These are phyloP conservation scores for Chelonus insularis DNA, from an alignment of 1,140 invertebrate genomes.

Conservation along the genomic window DNA sequence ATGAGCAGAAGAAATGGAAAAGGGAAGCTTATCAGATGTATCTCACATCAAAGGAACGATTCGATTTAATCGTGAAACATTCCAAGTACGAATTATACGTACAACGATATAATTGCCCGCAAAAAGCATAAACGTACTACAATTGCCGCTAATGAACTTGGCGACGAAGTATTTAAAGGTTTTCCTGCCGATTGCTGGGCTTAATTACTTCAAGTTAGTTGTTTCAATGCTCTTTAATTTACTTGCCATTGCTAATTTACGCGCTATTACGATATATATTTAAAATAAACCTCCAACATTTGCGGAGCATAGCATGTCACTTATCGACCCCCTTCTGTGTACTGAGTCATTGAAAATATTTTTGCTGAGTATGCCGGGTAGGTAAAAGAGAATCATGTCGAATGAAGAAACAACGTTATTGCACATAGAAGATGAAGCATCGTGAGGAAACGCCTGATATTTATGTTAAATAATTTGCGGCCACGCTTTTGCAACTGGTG, in stretches of 20 bases:
- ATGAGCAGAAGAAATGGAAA: not conserved
- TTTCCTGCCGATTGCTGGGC: conserved; percentile 13
- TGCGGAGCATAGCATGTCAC: not conserved
- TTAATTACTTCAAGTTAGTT: conserved; percentile 14
- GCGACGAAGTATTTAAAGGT: conserved; percentile 21
- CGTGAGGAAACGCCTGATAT: not conserved
- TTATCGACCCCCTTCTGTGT: conserved; percentile 1
- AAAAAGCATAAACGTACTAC: conserved; percentile 34
- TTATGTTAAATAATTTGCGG: conserved; percentile 15
- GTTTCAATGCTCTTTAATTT: conserved; percentile 18
- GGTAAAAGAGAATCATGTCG: not conserved
- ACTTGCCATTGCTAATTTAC: conserved; percentile 8
- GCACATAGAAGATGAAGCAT: not conserved
- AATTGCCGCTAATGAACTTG: conserved; percentile 43
- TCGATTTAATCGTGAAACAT: conserved; percentile 32
- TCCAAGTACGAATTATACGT: conserved; percentile 17
- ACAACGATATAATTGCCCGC: conserved; percentile 36
- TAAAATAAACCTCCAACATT: not conserved
- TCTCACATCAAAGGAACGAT: conserved; percentile 29
- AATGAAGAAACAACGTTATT: conserved; percentile 16
- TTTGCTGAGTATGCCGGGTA: not conserved
- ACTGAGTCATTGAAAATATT: not conserved
- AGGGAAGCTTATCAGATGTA: conserved; percentile 20
- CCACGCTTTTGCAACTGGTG: not conserved
- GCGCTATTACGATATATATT: not conserved